phyloP scores from a whole-genome alignment of 2,797 vertebrate genomes.

The Lithobates pipiens region DNA sequence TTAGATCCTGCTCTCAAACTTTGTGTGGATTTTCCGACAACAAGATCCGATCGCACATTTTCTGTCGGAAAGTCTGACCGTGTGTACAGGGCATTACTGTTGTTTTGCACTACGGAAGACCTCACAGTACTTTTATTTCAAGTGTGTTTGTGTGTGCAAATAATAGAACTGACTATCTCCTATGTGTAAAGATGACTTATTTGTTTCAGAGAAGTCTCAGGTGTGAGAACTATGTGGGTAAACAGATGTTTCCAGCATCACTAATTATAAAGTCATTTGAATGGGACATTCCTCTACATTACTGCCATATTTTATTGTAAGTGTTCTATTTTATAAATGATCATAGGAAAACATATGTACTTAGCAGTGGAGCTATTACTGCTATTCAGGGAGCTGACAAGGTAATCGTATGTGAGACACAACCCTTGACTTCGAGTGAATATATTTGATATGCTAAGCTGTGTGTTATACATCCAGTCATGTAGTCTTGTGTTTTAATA shows the following conservation, averaged over 20 bases:
- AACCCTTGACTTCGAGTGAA: background rate
- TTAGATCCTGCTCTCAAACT: too few relatives aligned
- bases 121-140: too few relatives aligned
- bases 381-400: constrained; percentile 1
- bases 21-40: too few relatives aligned
- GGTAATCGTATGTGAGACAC: background rate
- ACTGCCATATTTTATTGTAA: constrained; percentile 15
- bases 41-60: too few relatives aligned
- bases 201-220: constrained; percentile 4
- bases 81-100: too few relatives aligned
- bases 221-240: constrained; percentile 10
- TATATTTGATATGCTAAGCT: background rate
- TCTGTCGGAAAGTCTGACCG: too few relatives aligned
- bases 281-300: constrained; percentile 14
- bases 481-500: constrained; percentile 26
- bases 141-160: too few relatives aligned
- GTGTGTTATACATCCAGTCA: background rate
- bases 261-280: constrained; percentile 24
- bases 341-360: constrained; percentile 12
- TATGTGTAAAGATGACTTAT: background rate
- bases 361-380: constrained; percentile 1
- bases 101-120: too few relatives aligned
- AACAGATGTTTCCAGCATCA: constrained; percentile 39
- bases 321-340: constrained; percentile 27
- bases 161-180: too few relatives aligned